Base-by-base conservation (phyloP, 2,888 invertebrate genomes). In the Macrophya annulata region DNA sequence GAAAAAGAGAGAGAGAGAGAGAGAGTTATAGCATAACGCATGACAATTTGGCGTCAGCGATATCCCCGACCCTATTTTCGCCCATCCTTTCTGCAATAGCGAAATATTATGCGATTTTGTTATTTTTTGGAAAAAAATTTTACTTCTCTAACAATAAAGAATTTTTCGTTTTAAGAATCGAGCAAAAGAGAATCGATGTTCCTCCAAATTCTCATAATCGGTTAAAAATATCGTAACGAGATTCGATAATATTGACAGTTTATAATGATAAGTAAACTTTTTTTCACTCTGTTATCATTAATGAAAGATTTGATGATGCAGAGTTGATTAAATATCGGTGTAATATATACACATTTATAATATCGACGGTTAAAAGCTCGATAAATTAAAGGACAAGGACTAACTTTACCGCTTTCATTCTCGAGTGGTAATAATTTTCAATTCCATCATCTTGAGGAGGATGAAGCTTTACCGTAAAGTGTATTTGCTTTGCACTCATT, bases 401-500 rank as follows among this genome's bases (percentile, higher is more conserved):
- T 17, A 62, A 81, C 72, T 74, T 74, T 21, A 1, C 43, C 43
- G n/a, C 43, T 17, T n/a, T 10, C 43, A 43, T 74, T 74, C 15
- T 83, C 17, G 68, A 83, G 83, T 71, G 83, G 83, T 71, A 71
- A 83, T 83, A 65, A 71, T 83, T 81, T 83, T 71, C 83, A 83
- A 83, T 83, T 68, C 71, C 71, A 83, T 83, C 71, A 83, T 83
- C 83, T 83, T 65, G 21, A n/a, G 62, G 40, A 12, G 37, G 43
- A 59, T 25, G 68, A 68, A 65, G 68, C 48, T 62, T 25, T 12
- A 62, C 48, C 48, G 17, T 51, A 71, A 71, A 83, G 83, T 83
- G 71, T 83, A 83, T 83, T 83, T 83, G 83, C 83, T 68, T 83
- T 71, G 21, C 83, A 71, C 83, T 83, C 83, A 71, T 83, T 83